Evolutionary conservation across 1,140 invertebrate genomes (phyloP).

Genomic region (Habropoda laboriosa): DNA sequence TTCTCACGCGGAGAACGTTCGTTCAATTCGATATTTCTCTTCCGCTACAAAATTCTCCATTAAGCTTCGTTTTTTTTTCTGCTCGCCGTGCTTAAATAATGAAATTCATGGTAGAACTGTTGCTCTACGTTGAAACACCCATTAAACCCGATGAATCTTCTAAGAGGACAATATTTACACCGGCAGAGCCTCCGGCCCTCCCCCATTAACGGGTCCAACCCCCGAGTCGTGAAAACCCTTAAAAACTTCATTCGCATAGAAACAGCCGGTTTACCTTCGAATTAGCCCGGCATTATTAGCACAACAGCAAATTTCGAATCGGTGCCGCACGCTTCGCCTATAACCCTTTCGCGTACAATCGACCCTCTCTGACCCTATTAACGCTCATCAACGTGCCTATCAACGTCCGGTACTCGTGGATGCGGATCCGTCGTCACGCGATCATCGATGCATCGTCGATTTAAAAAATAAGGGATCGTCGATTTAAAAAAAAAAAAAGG

Average conservation of each 20-base stretch:
- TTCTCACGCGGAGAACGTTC: no score
- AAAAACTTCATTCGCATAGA: background rate
- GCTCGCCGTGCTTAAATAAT: background rate
- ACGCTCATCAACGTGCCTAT: background rate
- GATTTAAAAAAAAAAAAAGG: no score
- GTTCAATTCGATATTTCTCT: no score
- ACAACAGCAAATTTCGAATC: background rate
- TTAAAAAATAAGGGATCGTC: background rate
- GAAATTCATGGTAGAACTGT: no score
- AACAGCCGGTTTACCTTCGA: no score
- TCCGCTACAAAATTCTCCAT: no score
- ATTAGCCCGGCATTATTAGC: background rate
- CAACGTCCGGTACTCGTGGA: background rate
- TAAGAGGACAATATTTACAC: background rate
- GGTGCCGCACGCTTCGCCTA: background rate
- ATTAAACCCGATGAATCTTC: background rate
- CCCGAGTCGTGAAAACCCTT: background rate
- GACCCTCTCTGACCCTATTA: background rate
- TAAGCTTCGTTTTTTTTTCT: no score
- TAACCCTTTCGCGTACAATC: background rate
- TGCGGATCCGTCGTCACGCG: background rate
- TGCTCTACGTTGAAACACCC: background rate
- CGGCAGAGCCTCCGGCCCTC: background rate
- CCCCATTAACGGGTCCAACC: background rate
- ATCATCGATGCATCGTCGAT: background rate